Percentiles rank a stretch among this genome's conserved stretches.
phyloP scores from a whole-genome alignment of 2,797 vertebrate species.

The Bradypodion pumilum region DNA sequence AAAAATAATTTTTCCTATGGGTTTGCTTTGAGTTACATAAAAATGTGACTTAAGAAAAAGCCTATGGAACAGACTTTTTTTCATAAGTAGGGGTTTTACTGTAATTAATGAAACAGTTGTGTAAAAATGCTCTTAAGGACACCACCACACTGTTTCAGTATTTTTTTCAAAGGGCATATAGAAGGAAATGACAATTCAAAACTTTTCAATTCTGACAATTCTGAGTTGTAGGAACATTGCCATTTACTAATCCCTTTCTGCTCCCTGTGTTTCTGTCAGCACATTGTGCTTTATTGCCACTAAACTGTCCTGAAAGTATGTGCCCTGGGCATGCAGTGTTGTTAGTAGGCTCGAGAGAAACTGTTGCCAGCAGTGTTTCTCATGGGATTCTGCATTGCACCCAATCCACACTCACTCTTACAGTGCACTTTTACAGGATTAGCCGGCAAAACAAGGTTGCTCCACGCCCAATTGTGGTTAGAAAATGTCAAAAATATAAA shows the following conservation, averaged over 20 bases:
- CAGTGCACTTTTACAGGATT: not conserved
- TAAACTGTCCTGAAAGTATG: not conserved
- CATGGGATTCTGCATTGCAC: not conserved
- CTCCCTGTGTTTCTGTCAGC: conserved; percentile 40
- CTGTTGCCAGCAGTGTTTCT: not conserved
- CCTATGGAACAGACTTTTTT: too few species aligned
- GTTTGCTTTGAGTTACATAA: too few species aligned
- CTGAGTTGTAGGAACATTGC: conserved; percentile 11
- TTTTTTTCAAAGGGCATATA: not conserved
- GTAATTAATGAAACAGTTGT: too few species aligned
- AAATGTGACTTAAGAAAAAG: too few species aligned
- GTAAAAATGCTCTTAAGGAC: not conserved
- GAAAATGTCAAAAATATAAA: too few species aligned
- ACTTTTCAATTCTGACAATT: conserved; percentile 33
- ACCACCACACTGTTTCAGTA: not conserved
- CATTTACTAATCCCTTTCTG: conserved; percentile 51
- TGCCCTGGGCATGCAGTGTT: conserved; percentile 10
- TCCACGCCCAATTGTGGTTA: too few species aligned
- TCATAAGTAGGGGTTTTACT: too few species aligned
- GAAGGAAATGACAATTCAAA: conserved; percentile 5
- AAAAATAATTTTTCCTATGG: too few species aligned
- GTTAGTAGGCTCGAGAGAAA: conserved; percentile 41
- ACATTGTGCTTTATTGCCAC: not conserved
- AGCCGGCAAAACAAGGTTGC: too few species aligned
- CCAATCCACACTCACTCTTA: not conserved